Percentiles rank a stretch among this genome's conserved stretches.
Conservation (phyloP, 2,888 invertebrate species). For the Dendrolimus pini region DNA sequence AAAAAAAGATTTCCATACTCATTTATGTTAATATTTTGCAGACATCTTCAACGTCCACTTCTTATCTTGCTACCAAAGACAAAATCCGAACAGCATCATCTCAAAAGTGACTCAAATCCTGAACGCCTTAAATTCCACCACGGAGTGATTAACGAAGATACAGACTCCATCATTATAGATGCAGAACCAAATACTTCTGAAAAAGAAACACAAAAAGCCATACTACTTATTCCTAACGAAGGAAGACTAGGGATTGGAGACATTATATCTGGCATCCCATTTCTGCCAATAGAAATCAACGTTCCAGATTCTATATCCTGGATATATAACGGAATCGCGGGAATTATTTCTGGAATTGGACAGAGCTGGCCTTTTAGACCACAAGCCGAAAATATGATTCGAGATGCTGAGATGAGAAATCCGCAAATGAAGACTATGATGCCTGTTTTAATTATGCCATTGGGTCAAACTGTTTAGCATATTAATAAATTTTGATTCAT, state of each 20-base stretch:
- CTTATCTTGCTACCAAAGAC: slow-evolving; percentile 38
- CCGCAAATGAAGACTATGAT: slow-evolving; percentile 21
- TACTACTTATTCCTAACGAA: slow-evolving; percentile 33
- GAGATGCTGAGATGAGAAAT: slow-evolving; percentile 21
- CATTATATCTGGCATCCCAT: slow-evolving; percentile 70
- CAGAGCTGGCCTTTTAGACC: slow-evolving; percentile 42
- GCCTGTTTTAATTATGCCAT: slow-evolving; percentile 41
- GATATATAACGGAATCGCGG: slow-evolving; percentile 49
- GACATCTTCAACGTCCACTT: slow-evolving; percentile 32
- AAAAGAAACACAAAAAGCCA: slow-evolving; percentile 21
- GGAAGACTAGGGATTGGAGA: slow-evolving; percentile 51
- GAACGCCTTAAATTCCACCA: slow-evolving; percentile 19
- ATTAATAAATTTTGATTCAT: neutral
- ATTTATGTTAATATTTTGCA: slow-evolving; percentile 18
- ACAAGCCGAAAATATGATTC: slow-evolving; percentile 12
- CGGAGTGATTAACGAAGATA: slow-evolving; percentile 29
- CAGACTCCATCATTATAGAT: slow-evolving; percentile 46
- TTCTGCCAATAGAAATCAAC: slow-evolving; percentile 79
- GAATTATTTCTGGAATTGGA: slow-evolving; percentile 47
- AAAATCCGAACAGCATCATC: slow-evolving; percentile 11
- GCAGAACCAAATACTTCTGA: slow-evolving; percentile 23
- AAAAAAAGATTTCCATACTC: too few species aligned
- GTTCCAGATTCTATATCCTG: slow-evolving; percentile 76
- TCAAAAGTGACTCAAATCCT: slow-evolving; percentile 14
- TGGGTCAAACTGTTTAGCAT: slow-evolving; percentile 14